phyloP scores from a whole-genome alignment of 2,113 vertebrate genomes.

The Plecotus auritus region DNA sequence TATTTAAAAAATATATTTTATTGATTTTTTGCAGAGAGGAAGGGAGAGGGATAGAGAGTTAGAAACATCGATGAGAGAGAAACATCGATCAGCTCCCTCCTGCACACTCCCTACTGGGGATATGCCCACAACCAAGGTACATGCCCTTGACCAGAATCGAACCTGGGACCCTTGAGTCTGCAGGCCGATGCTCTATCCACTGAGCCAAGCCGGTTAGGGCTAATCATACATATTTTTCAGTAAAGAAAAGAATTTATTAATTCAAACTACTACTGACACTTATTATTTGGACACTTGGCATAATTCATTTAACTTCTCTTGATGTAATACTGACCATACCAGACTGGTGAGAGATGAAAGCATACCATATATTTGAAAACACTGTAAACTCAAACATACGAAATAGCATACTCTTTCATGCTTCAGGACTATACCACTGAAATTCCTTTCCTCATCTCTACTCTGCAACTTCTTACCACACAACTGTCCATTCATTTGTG shows the following conservation, averaged over 20 bases:
- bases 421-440: background rate
- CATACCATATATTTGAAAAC: background rate
- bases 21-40: no score
- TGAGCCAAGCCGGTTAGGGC: no score
- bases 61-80: no score
- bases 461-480: background rate
- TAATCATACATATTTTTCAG: background rate
- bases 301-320: background rate
- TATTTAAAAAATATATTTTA: background rate
- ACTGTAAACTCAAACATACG: background rate
- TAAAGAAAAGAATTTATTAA: slow-evolving; percentile 5
- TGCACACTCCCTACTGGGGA: no score
- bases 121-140: no score
- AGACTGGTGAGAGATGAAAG: background rate
- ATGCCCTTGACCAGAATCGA: no score
- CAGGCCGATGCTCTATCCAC: no score
- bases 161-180: no score
- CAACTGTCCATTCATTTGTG: background rate
- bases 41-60: no score
- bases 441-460: background rate
- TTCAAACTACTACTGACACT: background rate
- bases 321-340: background rate
- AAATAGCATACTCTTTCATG: background rate
- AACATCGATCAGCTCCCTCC: no score
- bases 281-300: background rate